Base-by-base conservation (phyloP, 92 coral and sea anemone genomes). In the Porites evermanni region DNA sequence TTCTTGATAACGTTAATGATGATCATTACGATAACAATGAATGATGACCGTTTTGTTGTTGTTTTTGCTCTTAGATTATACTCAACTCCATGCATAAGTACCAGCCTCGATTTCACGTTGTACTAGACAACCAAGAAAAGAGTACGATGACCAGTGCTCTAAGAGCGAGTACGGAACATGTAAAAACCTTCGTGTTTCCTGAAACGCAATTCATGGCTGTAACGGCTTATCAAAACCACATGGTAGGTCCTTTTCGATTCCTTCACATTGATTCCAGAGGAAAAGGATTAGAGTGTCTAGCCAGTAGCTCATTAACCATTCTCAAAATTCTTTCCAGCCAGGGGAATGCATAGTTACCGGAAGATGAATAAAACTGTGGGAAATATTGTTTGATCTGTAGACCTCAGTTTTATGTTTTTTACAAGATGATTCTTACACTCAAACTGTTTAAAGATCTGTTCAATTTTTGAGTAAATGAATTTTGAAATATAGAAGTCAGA, bases 191-290 rank as follows among this genome's bases (percentile, higher is more conserved):
- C 72, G 85, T 97, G 7, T 97, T 97, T 86, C 97, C 89, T 18
- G 99, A 97, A 85, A 94, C 99, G 21, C 99, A 97, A 68, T 97
- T 97, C 61, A 97, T 97, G 97, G 99, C 99, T 6, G 99, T 97
- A 7, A 97, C 99, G 12, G 99, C 99, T 78, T 97, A 97, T 79
- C 99, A 97, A 83, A 97, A 97, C 77, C 99, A 97, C 72, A 63
- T 63, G 67, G 67, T 63, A 63, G 17, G 67, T 63, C 67, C 8
- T 56, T 56, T 11, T 56, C 14, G 4, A 14, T 9, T 14, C 12
- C 13, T 56, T 11, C 8, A 11, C 61, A 56, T 56, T 56, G 3
- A 56, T 2, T 11, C 13, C 12, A 71, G 47, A 4, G 17, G 56
- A 24, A 71, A 18, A 5, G 75, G 47, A 71, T 71, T 5, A 29